Percentiles rank a stretch among this genome's conserved stretches.
Conservation (phyloP, 2,113 vertebrate genomes). For the Cricetomys ansorgei region DNA sequence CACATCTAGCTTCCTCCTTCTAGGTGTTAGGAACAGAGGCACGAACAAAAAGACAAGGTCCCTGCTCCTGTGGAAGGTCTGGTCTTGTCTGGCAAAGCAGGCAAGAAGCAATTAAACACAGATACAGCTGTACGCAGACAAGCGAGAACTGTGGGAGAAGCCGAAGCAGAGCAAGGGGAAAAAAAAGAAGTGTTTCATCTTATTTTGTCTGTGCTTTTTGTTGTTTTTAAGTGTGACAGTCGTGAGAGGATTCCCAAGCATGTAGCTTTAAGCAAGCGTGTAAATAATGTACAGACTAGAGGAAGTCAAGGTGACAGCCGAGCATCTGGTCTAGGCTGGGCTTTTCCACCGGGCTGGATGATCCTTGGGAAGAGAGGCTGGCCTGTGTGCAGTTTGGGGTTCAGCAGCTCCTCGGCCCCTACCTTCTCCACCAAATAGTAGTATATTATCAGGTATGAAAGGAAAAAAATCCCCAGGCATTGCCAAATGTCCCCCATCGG, state of each 20-base stretch:
- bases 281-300: neutral
- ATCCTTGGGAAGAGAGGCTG: neutral
- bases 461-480: neutral
- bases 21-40: neutral
- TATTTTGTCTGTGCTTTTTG: neutral
- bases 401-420: neutral
- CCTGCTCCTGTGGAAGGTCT: neutral
- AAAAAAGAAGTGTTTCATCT: neutral
- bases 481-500: neutral
- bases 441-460: neutral
- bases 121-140: neutral
- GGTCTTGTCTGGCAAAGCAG: neutral
- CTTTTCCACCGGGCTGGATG: neutral
- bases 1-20: neutral
- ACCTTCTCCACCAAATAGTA: neutral
- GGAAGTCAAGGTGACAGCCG: neutral
- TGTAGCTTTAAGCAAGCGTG: neutral
- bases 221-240: neutral
- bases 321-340: neutral
- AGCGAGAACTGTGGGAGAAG: neutral
- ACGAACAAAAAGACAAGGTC: neutral
- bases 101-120: neutral
- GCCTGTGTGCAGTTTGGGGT: neutral
- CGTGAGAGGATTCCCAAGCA: neutral
- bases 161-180: rapidly evolving